Conservation (phyloP, 2,113 vertebrate species). For the Sphyrna mokarran region DNA sequence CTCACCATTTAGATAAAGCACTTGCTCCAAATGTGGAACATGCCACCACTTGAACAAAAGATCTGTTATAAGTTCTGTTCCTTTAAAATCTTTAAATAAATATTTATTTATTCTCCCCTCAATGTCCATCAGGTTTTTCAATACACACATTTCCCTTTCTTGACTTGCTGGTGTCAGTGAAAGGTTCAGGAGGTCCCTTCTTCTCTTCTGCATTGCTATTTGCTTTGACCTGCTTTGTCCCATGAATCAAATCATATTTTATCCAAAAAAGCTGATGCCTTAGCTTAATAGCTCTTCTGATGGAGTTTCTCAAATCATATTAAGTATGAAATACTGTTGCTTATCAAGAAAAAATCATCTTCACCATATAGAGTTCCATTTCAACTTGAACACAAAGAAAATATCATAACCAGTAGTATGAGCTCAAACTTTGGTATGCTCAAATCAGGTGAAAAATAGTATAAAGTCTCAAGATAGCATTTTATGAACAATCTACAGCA, state of each 20-base stretch:
- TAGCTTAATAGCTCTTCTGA: neutral
- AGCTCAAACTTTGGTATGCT: neutral
- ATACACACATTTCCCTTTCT: neutral
- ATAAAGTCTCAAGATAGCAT: neutral
- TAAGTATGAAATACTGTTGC: neutral
- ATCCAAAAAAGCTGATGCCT: neutral
- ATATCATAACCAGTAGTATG: neutral
- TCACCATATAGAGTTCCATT: neutral
- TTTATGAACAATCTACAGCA: neutral
- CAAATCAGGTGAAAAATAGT: neutral
- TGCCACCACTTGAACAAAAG: neutral
- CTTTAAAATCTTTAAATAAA: neutral
- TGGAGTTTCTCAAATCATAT: neutral
- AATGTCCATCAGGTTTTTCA: neutral
- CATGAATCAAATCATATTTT: neutral
- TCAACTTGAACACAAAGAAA: neutral
- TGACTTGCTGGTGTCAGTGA: neutral
- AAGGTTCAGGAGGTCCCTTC: neutral
- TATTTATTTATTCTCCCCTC: neutral
- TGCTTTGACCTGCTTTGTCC: neutral
- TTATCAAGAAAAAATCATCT: neutral
- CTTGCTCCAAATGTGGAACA: neutral
- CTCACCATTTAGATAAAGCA: neutral
- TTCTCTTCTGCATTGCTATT: neutral
- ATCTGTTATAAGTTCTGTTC: neutral